Conservation (phyloP, 2,888 invertebrate species). For the Penaeus monodon region DNA sequence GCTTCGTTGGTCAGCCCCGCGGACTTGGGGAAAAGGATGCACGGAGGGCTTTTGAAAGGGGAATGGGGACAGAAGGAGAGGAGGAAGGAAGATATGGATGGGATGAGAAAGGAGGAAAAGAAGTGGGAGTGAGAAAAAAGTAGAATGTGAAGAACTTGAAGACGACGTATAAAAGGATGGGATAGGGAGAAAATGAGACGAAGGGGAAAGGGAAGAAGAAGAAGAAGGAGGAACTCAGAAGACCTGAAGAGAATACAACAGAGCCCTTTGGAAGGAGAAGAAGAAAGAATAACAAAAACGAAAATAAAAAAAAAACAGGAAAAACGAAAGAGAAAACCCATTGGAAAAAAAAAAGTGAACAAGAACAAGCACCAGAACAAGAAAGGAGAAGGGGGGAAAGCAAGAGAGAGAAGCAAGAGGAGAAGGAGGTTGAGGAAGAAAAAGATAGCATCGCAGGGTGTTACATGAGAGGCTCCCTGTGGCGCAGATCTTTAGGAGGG, state of each 20-base stretch:
- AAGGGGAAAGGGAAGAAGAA: neutral
- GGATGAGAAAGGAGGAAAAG: neutral
- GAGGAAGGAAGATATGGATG: too few relatives aligned
- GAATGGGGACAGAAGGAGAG: too few relatives aligned
- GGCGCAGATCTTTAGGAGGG: neutral
- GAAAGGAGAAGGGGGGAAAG: neutral
- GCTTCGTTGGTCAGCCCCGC: too few relatives aligned
- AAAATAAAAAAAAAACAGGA: neutral
- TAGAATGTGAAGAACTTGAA: neutral
- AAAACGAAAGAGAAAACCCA: too few relatives aligned
- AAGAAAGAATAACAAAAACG: neutral
- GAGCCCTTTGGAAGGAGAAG: neutral
- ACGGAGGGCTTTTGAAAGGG: too few relatives aligned
- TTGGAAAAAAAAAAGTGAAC: too few relatives aligned
- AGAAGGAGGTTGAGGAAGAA: neutral
- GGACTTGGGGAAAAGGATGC: too few relatives aligned
- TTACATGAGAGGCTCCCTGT: neutral
- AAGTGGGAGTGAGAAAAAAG: neutral
- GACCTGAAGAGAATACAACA: neutral
- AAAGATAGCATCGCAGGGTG: too few relatives aligned
- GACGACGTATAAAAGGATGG: neutral
- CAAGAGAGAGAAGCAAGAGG: conserved; percentile 2
- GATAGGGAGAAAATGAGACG: too few relatives aligned
- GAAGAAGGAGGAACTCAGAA: neutral
- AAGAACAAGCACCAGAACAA: too few relatives aligned